Percentiles rank a stretch among this genome's conserved stretches.
Conservation (phyloP, 2,797 vertebrate species). For the Mus minutoides region DNA sequence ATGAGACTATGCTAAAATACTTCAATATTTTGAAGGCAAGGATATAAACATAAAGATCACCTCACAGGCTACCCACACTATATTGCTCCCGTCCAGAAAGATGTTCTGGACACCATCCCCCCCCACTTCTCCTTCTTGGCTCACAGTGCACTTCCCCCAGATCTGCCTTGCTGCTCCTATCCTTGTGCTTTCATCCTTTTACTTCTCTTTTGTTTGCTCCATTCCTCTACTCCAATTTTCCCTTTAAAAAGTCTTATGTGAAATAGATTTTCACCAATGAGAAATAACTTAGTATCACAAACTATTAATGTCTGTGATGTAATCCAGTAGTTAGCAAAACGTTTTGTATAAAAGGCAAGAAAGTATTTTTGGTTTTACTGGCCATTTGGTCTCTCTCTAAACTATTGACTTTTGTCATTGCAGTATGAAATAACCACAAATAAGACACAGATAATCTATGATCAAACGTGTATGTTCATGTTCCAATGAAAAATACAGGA, state of each 20-base stretch:
- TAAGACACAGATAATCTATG: not conserved
- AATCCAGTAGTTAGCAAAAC: not conserved
- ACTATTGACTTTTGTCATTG: not conserved
- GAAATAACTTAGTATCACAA: constrained; percentile 33
- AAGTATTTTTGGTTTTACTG: not conserved
- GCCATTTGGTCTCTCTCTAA: not conserved
- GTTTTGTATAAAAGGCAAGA: not conserved
- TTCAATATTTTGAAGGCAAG: not conserved
- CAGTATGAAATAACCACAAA: not conserved
- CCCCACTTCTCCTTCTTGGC: constrained; percentile 33
- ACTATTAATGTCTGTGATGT: not conserved
- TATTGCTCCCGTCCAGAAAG: not conserved
- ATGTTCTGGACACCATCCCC: constrained; percentile 66
- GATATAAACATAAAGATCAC: not conserved
- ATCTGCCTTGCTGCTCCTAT: not conserved
- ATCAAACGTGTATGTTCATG: not conserved
- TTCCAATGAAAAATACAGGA: not conserved
- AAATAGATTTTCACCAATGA: not conserved
- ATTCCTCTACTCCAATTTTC: not conserved
- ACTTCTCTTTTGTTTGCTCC: not conserved
- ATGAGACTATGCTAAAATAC: not conserved
- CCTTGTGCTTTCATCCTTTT: not conserved
- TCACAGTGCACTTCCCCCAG: constrained; percentile 67
- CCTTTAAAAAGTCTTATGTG: not conserved
- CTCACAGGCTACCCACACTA: constrained; percentile 70